Base-by-base conservation (phyloP, 2,797 vertebrate genomes). In the Ctenochaetus hawaiiensis region DNA sequence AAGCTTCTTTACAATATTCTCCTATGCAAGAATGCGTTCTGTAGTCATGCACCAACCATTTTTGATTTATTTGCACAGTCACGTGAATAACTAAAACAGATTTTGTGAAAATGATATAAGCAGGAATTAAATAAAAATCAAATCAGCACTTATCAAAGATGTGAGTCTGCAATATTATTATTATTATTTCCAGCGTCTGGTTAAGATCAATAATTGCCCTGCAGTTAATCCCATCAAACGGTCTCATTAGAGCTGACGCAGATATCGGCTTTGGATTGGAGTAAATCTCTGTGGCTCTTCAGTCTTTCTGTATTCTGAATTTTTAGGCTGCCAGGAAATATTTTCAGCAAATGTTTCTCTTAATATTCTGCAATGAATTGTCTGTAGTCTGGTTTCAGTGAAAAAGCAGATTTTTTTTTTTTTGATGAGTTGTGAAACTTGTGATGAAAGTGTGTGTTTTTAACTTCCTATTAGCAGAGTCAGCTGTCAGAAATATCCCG, bases 191-290 rank as follows among this genome's bases (percentile, higher is more conserved):
- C 48, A 72, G 67, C 41, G 56, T 81, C 51, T 69, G 64, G 75
- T 64, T 14, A 30, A 68, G 82, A 92, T 91, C 89, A 90, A 91
- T 93, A 93, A 92, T 86, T 89, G 72, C 84, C 88, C 84, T 74
- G 84, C 76, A 86, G 91, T 90, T 90, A 91, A 88, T 91, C 77
- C 72, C 90, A 93, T 94, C 90, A 93, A 91, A 90, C 63, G 8
- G 64, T 83, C 87, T 90, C 75, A 87, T 91, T 87, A 78, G 70
- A 72, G 75, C 53, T 45, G 82, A 82, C 67, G 74, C 81, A 79
- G 80, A 60, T 51, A 75, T 69, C 9, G 48, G n/a, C 37, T 80
- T 68, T 58, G 23, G 72, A 80, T n/a, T 20, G n/a, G 10, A 58
- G 49, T 4, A 26, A 80, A 69, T 71, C 59, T 81, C 22, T 69